Base-by-base conservation (phyloP, 1,140 invertebrate genomes). In the Adoxophyes honmai region DNA sequence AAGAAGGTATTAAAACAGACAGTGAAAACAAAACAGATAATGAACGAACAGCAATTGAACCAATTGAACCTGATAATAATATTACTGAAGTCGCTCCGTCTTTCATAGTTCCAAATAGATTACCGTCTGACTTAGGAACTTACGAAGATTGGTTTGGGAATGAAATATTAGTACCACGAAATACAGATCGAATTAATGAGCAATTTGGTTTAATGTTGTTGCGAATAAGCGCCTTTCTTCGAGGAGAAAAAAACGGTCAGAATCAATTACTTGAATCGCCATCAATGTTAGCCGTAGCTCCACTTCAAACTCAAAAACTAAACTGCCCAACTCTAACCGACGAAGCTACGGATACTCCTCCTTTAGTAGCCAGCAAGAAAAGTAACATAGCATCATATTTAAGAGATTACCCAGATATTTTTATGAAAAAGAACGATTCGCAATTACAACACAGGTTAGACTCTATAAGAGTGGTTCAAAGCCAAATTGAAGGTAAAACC, bases 201-300 rank as follows among this genome's bases (percentile, higher is more conserved):
- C 86, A 88, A 63, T 81, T 88, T 58, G 71, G 72, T 14, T 51
- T 82, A n/a, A 86, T 88, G 86, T 55, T 86, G 34, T 56, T 88
- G 33, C 61, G 77, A 44, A 79, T 88, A 39, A 70, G 68, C 13
- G 65, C 61, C 10, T 82, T 72, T 70, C 63, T 83, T 51, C 73
- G 61, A 52, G 78, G 66, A 35, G 68, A 70, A 53, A 69, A 68
- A 14, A 59, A 7, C 11, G 65, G 68, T 54, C 34, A 55, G 15
- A 51, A 59, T 8, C 33, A 59, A 14, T 54, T 51, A 14, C 59
- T 76, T 1, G 72, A 64, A 54, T 54, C 64, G 1, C 57, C 70
- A 21, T 44, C 67, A 55, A 51, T 62, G 14, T 39, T 60, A 28
- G 2, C 21, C 11, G 48, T 66, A 28, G 53, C 44, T 38, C 62